Base-by-base conservation (phyloP, 1,140 invertebrate species). In the Chelonus insularis region DNA sequence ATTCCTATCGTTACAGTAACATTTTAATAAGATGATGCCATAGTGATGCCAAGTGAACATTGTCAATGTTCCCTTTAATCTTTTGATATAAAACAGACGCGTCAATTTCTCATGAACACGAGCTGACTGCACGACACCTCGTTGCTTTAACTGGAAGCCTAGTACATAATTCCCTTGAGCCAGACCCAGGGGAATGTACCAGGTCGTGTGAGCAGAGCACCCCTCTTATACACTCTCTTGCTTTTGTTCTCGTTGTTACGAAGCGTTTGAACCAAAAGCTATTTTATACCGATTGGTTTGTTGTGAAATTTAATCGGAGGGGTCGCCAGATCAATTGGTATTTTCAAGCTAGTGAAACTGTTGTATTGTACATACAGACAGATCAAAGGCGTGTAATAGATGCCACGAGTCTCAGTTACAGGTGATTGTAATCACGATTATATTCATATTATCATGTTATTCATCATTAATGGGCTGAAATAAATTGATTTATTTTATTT, bases 371-470 rank as follows among this genome's bases (percentile, higher is more conserved):
- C 29, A 36, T 8, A 20, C 29, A 57, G 20, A 29, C 9, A 51
- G 14, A 62, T 8, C 11, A 32, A 43, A 21, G 18, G 45, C n/a
- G 37, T 14, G 25, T 20, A 20, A 12, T 58, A 12, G 58, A 66
- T 74, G 69, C 72, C 68, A 73, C 71, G 72, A 68, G 64, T 74
- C 69, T 72, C 66, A 61, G 60, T 74, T 72, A 72, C 71, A 72
- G 64, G 66, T 68, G 63, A 65, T 37, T 65, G 56, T 60, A 57
- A 41, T 50, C 25, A 29, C 25, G 43, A 55, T 52, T 43, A 43
- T 16, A 43, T 43, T 29, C 8, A 18, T 65, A 54, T 51, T 56
- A 12, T 29, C 32, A 41, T 9, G n/a, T n/a, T n/a, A n/a, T n/a
- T n/a, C 21, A 14, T 8, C 51, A 29, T 18, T 34, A 16, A n/a